phyloP scores from a whole-genome alignment of 2,113 vertebrate genomes.

The Pipra filicauda region DNA sequence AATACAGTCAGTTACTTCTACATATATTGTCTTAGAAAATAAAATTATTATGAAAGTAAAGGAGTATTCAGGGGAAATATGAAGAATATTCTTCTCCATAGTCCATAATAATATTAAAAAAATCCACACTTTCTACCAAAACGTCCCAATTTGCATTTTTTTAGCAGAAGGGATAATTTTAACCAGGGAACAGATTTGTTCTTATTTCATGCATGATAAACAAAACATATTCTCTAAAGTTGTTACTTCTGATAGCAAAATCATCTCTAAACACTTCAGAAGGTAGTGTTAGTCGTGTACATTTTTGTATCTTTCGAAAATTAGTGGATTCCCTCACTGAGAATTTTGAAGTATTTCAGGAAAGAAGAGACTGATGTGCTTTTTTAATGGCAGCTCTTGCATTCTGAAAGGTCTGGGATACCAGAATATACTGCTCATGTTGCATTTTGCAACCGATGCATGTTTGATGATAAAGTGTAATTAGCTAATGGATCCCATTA shows the following conservation, averaged over 20 bases:
- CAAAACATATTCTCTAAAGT: background rate
- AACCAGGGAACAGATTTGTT: background rate
- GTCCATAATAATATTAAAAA: background rate
- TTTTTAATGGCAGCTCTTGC: background rate
- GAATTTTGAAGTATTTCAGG: background rate
- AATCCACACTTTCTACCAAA: background rate
- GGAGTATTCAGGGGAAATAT: background rate
- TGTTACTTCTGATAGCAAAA: background rate
- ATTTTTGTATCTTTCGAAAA: background rate
- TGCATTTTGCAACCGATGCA: background rate
- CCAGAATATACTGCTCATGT: background rate
- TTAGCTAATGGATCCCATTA: conserved; percentile 40
- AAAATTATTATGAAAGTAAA: background rate
- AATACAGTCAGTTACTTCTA: background rate
- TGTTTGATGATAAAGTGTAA: conserved; percentile 34
- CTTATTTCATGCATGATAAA: background rate
- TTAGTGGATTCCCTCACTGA: background rate
- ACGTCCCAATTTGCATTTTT: background rate
- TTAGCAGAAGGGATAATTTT: background rate
- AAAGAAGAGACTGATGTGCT: background rate
- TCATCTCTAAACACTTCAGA: background rate
- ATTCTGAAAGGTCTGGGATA: background rate
- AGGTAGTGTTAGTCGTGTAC: background rate
- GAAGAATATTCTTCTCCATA: background rate
- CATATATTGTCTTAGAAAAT: background rate